Conservation (phyloP, 2,797 vertebrate genomes). For the Gymnopithys bicolor region DNA sequence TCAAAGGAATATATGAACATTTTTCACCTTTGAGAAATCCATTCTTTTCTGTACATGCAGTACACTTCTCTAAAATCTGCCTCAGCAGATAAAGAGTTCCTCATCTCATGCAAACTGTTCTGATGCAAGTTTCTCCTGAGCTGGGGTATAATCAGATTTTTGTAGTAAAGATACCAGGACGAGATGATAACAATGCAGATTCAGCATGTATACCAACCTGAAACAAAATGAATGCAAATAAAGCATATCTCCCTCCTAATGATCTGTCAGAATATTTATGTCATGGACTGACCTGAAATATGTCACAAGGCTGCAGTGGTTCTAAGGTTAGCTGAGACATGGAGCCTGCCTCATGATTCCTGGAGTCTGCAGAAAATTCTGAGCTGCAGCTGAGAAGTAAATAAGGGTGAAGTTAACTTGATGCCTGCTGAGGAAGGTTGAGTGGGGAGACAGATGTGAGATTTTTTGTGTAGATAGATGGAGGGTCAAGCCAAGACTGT, state of each 20-base stretch:
- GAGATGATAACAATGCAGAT: background rate
- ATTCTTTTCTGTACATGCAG: background rate
- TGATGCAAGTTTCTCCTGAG: background rate
- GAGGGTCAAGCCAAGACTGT: background rate
- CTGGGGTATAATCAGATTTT: background rate
- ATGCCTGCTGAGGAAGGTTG: background rate
- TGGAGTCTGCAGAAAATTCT: background rate
- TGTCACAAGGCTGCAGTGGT: background rate
- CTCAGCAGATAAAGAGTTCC: background rate
- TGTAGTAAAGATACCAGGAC: background rate
- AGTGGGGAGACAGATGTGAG: background rate
- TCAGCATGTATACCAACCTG: background rate
- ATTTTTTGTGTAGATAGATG: background rate
- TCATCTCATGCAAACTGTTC: background rate
- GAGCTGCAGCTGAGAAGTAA: background rate
- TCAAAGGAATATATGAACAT: background rate
- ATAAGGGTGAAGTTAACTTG: background rate
- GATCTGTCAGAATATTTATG: background rate
- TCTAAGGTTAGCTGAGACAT: background rate
- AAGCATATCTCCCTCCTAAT: background rate
- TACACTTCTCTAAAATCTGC: background rate
- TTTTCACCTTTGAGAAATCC: background rate
- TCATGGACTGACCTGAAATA: background rate
- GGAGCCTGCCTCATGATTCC: background rate
- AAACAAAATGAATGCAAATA: background rate